Conservation (phyloP, 1,140 invertebrate genomes). For the Thalassaphorura encarpata region DNA sequence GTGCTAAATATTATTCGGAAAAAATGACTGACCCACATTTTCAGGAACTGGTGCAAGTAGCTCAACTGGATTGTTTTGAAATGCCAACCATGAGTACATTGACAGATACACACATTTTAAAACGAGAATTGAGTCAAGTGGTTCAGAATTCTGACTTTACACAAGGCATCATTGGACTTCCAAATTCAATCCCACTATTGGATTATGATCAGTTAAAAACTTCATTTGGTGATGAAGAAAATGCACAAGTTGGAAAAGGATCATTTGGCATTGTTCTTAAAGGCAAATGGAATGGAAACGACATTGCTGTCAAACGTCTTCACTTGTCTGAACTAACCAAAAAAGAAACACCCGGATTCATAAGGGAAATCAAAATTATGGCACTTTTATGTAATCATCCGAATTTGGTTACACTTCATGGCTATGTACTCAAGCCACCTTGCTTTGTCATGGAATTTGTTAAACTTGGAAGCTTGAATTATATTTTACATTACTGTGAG, state of each 20-base stretch:
- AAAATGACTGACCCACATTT: background rate
- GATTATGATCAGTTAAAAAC: background rate
- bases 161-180: background rate
- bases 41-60: background rate
- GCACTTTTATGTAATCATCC: slow-evolving; percentile 5
- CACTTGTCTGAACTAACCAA: background rate
- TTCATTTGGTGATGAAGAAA: background rate
- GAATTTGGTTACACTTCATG: slow-evolving; percentile 8
- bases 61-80: background rate
- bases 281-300: slow-evolving; percentile 2
- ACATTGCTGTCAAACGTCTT: slow-evolving; percentile 17
- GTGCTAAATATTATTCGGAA: slow-evolving; percentile 4
- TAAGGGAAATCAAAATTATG: slow-evolving; percentile 14
- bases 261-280: slow-evolving; percentile 19
- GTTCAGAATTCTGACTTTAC: background rate
- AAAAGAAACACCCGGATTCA: slow-evolving; percentile 5
- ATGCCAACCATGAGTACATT: background rate
- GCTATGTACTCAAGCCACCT: background rate
- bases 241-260: slow-evolving; percentile 4
- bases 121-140: background rate
- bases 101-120: background rate
- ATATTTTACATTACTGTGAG: slow-evolving; percentile 10
- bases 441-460: slow-evolving; percentile 16
- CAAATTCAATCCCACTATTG: background rate
- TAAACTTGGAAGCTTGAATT: slow-evolving; percentile 7